Percentiles rank a stretch among this genome's conserved stretches.
Evolutionary conservation across 2,113 vertebrate species (phyloP).

Genomic region (Erpornis zantholeuca): DNA sequence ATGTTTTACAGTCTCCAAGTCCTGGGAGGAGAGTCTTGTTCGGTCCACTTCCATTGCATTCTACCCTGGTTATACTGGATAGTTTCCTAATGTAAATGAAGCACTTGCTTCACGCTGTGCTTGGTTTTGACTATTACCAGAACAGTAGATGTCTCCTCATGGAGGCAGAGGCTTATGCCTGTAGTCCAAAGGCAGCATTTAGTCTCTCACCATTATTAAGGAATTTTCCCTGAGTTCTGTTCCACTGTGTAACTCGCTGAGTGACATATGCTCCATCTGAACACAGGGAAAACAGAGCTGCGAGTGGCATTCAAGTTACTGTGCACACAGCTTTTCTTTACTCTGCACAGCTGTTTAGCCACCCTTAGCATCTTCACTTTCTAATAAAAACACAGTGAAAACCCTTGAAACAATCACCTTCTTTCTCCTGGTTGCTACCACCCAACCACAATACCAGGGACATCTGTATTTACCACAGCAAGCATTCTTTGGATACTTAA

Average conservation of each 20-base stretch:
- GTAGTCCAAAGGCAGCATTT: background rate
- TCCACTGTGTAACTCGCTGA: background rate
- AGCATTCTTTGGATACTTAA: background rate
- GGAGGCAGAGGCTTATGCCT: background rate
- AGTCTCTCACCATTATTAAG: background rate
- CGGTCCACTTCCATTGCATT: background rate
- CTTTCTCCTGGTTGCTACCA: background rate
- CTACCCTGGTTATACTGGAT: background rate
- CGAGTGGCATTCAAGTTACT: accelerated
- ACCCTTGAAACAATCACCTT: background rate
- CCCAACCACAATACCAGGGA: background rate
- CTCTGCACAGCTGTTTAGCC: background rate
- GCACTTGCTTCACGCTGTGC: background rate
- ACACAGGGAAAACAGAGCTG: background rate
- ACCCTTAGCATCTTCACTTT: background rate
- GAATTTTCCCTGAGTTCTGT: background rate
- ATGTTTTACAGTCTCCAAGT: background rate
- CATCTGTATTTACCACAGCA: background rate
- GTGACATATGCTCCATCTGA: background rate
- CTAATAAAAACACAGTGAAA: background rate
- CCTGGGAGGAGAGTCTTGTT: background rate
- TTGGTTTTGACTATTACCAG: background rate
- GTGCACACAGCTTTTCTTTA: background rate
- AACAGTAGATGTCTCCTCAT: background rate
- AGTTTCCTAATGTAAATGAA: background rate